Percentiles rank a stretch among this genome's conserved stretches.
Evolutionary conservation across 2,113 vertebrate genomes (phyloP).

Genomic region (Calidris pygmaea): DNA sequence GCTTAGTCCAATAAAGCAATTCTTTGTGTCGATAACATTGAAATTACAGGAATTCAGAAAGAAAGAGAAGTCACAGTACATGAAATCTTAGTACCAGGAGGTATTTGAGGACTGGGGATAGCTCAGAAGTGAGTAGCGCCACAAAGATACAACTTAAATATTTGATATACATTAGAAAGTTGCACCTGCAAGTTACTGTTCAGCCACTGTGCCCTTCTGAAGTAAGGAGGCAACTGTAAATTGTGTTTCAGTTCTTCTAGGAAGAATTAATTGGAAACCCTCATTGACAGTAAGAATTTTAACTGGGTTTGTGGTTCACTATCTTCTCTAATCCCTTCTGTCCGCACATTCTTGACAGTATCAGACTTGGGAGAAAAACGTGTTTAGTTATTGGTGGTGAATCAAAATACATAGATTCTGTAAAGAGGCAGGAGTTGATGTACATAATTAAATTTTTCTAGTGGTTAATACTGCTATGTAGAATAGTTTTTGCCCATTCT

Average conservation of each 20-base stretch:
- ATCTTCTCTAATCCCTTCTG: neutral
- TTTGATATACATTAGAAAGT: neutral
- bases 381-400: neutral
- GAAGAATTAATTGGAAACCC: neutral
- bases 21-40: neutral
- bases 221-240: neutral
- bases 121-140: neutral
- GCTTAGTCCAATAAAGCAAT: neutral
- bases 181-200: neutral
- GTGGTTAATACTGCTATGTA: neutral
- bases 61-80: neutral
- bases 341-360: neutral
- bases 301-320: neutral
- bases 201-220: neutral
- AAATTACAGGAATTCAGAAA: neutral
- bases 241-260: neutral
- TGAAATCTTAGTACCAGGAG: neutral
- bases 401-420: neutral
- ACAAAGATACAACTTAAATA: neutral
- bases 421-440: neutral
- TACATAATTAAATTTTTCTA: neutral
- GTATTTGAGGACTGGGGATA: neutral
- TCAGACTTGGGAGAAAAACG: neutral
- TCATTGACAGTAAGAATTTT: neutral
- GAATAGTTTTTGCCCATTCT: neutral